Evolutionary conservation across 2,797 vertebrate species (phyloP).

Genomic region (Melanotaenia trifasciata): DNA sequence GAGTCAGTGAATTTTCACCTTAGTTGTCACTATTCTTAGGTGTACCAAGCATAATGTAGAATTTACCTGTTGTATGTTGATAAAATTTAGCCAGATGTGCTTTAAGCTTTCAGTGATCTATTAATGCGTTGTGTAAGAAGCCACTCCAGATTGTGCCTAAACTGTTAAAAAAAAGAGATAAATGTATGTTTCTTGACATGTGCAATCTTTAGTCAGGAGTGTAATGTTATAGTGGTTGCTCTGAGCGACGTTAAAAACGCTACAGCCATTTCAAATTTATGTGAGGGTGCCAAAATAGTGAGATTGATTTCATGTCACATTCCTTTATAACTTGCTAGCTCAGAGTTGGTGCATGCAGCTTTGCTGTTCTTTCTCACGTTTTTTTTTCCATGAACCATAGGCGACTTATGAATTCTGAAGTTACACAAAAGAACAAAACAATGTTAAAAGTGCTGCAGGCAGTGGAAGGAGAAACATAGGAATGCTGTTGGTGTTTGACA

Average conservation of each 20-base stretch:
- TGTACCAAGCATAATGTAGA: background rate
- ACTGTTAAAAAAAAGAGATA: background rate
- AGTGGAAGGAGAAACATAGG: conserved; percentile 80
- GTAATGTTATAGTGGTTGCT: conserved; percentile 1
- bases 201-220: background rate
- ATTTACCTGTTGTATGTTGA: background rate
- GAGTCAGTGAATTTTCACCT: background rate
- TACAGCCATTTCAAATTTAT: conserved; percentile 5
- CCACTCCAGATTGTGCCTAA: background rate
- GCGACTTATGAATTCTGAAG: conserved; percentile 67
- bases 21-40: background rate
- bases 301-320: conserved; percentile 19
- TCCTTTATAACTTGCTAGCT: conserved; percentile 1
- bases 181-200: background rate
- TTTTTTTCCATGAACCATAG: conserved; percentile 52
- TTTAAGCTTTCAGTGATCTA: background rate
- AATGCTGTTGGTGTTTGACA: conserved; percentile 89
- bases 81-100: background rate
- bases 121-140: background rate
- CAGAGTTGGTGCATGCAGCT: conserved; percentile 24
- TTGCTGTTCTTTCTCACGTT: conserved; percentile 41
- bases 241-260: background rate
- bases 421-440: conserved; percentile 77
- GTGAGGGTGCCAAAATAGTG: conserved; percentile 5
- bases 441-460: conserved; percentile 80